Conservation (phyloP, 2,888 invertebrate genomes). For the Neoscelio sp. region DNA sequence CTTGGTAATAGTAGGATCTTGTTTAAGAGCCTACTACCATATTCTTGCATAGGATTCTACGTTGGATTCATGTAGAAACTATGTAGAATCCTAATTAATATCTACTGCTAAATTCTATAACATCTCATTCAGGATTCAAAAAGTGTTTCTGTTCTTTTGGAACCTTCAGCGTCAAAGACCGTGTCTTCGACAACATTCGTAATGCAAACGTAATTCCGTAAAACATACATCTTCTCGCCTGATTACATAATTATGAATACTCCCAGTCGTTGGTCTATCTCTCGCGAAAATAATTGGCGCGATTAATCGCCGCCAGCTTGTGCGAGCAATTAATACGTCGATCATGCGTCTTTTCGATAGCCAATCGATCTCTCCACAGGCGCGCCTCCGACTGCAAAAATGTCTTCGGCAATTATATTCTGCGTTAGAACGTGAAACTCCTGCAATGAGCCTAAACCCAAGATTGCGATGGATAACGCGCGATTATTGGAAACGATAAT, state of each 20-base stretch:
- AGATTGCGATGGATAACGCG: too few relatives aligned
- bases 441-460: too few relatives aligned
- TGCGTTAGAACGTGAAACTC: neutral
- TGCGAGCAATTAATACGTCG: slow-evolving; percentile 59
- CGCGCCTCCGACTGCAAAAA: slow-evolving; percentile 13
- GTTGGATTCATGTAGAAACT: too few relatives aligned
- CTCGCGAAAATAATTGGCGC: slow-evolving; percentile 56
- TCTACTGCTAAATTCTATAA: too few relatives aligned
- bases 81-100: too few relatives aligned
- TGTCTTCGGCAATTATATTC: slow-evolving; percentile 12
- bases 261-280: slow-evolving; percentile 9
- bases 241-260: slow-evolving; percentile 35
- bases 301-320: slow-evolving; percentile 38
- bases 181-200: too few relatives aligned
- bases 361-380: slow-evolving; percentile 13
- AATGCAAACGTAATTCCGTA: slow-evolving; percentile 12
- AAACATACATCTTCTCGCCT: slow-evolving; percentile 20
- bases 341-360: slow-evolving; percentile 43
- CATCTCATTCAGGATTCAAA: too few relatives aligned
- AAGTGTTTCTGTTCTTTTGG: too few relatives aligned
- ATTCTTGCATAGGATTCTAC: too few relatives aligned
- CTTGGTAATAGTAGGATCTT: too few relatives aligned
- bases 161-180: too few relatives aligned
- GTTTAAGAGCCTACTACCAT: too few relatives aligned
- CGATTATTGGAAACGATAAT: slow-evolving; percentile 11